phyloP scores from a whole-genome alignment of 2,797 vertebrate genomes.

The Adrianichthys oophorus region DNA sequence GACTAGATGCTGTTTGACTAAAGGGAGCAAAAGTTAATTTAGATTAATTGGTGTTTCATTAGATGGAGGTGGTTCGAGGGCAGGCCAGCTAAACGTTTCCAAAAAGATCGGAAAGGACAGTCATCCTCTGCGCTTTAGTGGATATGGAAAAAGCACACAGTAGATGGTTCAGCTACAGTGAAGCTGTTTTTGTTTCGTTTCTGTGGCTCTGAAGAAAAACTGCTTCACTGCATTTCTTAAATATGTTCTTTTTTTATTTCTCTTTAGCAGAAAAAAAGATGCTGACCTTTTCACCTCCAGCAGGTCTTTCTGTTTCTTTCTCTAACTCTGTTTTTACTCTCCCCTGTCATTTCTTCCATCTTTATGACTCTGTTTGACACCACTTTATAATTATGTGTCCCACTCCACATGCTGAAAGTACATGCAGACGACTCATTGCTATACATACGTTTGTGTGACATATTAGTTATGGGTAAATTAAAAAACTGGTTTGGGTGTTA shows the following conservation, averaged over 20 bases:
- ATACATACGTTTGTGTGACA: slow-evolving; percentile 20
- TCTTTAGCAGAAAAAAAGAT: slow-evolving; percentile 20
- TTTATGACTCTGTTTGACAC: slow-evolving; percentile 26
- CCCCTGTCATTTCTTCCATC: slow-evolving; percentile 28
- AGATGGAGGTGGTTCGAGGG: slow-evolving; percentile 58
- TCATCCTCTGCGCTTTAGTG: slow-evolving; percentile 45
- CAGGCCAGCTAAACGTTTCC: slow-evolving; percentile 39
- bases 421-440: slow-evolving; percentile 20
- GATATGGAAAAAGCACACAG: slow-evolving; percentile 38
- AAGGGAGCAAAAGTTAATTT: slow-evolving; percentile 65
- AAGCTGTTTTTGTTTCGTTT: slow-evolving; percentile 33
- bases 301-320: slow-evolving; percentile 10
- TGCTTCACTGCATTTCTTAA: slow-evolving; percentile 2
- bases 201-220: slow-evolving; percentile 24
- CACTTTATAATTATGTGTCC: slow-evolving; percentile 66
- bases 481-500: slow-evolving; percentile 48
- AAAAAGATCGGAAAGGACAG: slow-evolving; percentile 38
- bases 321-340: slow-evolving; percentile 16
- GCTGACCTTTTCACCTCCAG: slow-evolving; percentile 31
- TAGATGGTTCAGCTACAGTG: slow-evolving; percentile 12
- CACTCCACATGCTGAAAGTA: slow-evolving; percentile 52
- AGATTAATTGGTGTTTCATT: slow-evolving; percentile 69
- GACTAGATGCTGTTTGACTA: slow-evolving; percentile 48
- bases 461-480: slow-evolving; percentile 38
- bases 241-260: slow-evolving; percentile 4